Evolutionary conservation across 1,140 invertebrate species (phyloP).

Genomic region (Coenobita brevimanus): DNA sequence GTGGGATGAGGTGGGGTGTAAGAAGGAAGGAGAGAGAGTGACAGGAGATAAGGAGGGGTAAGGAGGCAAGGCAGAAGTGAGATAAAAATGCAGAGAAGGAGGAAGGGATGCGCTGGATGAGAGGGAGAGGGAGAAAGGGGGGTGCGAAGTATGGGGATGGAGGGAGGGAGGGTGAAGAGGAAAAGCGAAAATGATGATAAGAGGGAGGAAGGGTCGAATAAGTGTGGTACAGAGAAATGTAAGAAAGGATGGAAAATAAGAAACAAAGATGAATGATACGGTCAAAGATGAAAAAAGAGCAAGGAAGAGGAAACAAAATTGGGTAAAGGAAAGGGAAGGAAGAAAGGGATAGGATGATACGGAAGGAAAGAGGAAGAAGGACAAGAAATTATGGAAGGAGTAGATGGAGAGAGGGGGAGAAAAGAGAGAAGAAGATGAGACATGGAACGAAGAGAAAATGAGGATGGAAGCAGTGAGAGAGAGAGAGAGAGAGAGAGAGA

Average conservation of each 20-base stretch:
- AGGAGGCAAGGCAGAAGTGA: no score
- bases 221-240: background rate
- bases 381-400: background rate
- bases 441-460: background rate
- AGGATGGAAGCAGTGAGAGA: background rate
- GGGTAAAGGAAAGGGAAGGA: background rate
- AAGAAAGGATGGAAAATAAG: background rate
- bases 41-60: no score
- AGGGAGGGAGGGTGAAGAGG: background rate
- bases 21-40: background rate
- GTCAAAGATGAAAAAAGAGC: background rate
- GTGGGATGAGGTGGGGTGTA: background rate
- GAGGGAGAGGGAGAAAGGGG: no score
- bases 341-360: background rate
- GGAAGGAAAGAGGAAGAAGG: background rate
- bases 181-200: background rate
- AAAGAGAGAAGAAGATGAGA: background rate
- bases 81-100: no score
- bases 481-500: background rate
- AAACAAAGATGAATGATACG: background rate
- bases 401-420: constrained; percentile 18
- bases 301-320: background rate
- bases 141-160: background rate
- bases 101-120: no score
- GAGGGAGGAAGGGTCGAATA: background rate